A percentile compares a stretch with the other conserved stretches of the same genome.
Conservation (phyloP, 2,113 vertebrate genomes). For the Paralichthys olivaceus region DNA sequence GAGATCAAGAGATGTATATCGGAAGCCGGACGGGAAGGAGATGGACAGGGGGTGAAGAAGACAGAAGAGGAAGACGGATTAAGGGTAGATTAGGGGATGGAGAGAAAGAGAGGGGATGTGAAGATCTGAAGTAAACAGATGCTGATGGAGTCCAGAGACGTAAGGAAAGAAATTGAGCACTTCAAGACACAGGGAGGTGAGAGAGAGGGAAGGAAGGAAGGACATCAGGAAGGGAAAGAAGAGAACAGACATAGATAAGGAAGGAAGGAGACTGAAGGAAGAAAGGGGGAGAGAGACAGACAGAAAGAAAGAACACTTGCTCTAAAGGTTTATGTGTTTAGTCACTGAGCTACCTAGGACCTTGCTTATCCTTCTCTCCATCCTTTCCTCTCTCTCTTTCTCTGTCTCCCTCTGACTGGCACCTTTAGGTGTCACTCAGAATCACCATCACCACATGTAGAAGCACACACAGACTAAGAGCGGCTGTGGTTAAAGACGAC, state of each 20-base stretch:
- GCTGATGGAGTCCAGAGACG: slow-evolving; percentile 49
- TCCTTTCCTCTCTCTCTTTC: slow-evolving; percentile 27
- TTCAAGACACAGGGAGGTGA: slow-evolving; percentile 33
- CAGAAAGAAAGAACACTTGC: neutral
- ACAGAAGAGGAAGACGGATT: slow-evolving; percentile 11
- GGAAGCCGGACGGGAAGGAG: slow-evolving; percentile 22
- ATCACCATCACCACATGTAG: slow-evolving; percentile 41
- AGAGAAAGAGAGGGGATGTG: slow-evolving; percentile 30
- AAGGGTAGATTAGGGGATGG: neutral
- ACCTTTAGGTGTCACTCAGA: slow-evolving; percentile 51
- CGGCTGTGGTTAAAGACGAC: neutral
- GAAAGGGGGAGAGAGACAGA: neutral
- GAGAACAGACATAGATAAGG: neutral
- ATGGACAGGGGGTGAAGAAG: slow-evolving; percentile 42
- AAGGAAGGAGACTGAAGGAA: neutral
- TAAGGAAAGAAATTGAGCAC: slow-evolving; percentile 7
- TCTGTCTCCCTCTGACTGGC: neutral
- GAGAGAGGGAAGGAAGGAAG: neutral
- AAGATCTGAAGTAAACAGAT: slow-evolving; percentile 68
- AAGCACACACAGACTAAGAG: neutral
- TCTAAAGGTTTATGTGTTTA: neutral
- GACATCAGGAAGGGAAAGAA: neutral
- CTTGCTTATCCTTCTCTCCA: slow-evolving; percentile 13
- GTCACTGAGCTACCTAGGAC: neutral
- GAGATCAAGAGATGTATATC: slow-evolving; percentile 6